phyloP scores from a whole-genome alignment of 2,888 invertebrate species.

The Athrips mouffetella region DNA sequence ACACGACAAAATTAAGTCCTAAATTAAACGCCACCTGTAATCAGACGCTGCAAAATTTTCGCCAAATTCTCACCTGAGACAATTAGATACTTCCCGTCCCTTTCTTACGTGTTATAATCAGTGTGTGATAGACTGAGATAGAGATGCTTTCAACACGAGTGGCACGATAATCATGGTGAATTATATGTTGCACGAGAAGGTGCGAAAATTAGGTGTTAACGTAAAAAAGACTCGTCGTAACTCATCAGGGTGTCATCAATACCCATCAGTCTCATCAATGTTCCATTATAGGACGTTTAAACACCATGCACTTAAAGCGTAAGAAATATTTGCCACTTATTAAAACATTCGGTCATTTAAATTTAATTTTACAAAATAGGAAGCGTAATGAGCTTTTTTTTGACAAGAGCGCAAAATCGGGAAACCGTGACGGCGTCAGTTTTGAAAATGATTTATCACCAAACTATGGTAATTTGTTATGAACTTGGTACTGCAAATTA shows the following conservation, averaged over 20 bases:
- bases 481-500: conserved; percentile 2
- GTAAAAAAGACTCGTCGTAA: conserved; percentile 28
- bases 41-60: background rate
- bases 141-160: conserved; percentile 9
- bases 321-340: conserved; percentile 3
- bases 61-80: conserved; percentile 11
- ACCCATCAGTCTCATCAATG: conserved; percentile 26
- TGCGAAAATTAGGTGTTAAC: conserved; percentile 70
- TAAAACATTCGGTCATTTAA: background rate
- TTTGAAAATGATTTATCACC: conserved; percentile 5
- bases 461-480: conserved; percentile 1
- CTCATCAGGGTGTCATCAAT: conserved; percentile 23
- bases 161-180: conserved; percentile 50
- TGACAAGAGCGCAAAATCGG: background rate
- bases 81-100: background rate
- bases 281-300: conserved; percentile 31
- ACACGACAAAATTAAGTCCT: conserved; percentile 4
- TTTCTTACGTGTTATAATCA: background rate
- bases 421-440: conserved; percentile 1
- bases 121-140: background rate
- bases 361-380: conserved; percentile 2
- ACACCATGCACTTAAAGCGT: conserved; percentile 25
- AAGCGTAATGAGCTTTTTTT: conserved; percentile 7
- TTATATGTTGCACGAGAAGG: conserved; percentile 56
- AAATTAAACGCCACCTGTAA: conserved; percentile 6